Evolutionary conservation across 2,888 invertebrate species (phyloP), one percentile per base, ranked within the genome.

Genomic region (Ischnus inquisitorius): DNA sequence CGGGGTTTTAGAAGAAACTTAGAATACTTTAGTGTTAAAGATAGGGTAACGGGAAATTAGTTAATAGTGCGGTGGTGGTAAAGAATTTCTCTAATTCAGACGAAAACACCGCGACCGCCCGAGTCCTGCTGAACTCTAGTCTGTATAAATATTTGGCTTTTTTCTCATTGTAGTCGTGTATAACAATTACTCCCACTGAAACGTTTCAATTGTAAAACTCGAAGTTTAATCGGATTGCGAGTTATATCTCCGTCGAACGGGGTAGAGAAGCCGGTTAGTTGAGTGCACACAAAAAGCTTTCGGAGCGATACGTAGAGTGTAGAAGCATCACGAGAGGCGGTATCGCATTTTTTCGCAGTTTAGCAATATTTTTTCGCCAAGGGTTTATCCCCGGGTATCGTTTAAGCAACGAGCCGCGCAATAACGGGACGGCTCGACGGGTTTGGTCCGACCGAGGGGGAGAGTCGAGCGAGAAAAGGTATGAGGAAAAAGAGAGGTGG

Each of bases 321-420:
- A 41, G 51, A 54, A 60, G 74, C 60, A 46, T 39, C 69, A 48
- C 75, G 28, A 16, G 41, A 10, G n/a, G 62, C 34, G 12, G 41
- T 69, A 64, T 78, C 68, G 69, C 57, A 34, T 77, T 77, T 54
- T 64, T 83, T 71, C 57, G 62, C 72, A 74, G 62, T 80, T 83
- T 64, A 83, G 77, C 80, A 77, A 83, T 83, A 83, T 80, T 87
- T 87, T 85, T 87, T 82, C 74, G 65, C 78, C 79, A 39, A 78
- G 85, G 76, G 78, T 85, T 86, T 86, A 85, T 85, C 84, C 74
- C 64, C 67, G 86, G 79, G 77, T 74, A 85, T 82, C 83, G 85
- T 85, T 85, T 85, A 84, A 87, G 82, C 83, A 85, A 80, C 83
- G 85, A 81, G 81, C 84, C 80, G 80, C 84, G 86, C 82, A 86